A percentile compares a stretch with the other conserved stretches of the same genome.
Conservation (phyloP, 2,797 vertebrate species). For the Amazona ochrocephala region DNA sequence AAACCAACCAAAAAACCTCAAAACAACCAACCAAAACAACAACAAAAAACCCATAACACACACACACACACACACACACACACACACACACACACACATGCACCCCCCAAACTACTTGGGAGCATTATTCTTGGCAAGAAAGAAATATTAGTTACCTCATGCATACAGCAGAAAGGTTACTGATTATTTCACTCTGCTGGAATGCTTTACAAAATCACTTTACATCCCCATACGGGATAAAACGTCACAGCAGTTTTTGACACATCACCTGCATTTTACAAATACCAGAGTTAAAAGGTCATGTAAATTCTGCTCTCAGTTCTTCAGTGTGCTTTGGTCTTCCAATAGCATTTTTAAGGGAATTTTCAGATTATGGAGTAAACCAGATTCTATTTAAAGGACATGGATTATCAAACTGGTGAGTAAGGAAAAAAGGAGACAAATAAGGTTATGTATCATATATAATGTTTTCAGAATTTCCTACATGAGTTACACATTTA, state of each 20-base stretch:
- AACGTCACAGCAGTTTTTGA: conserved; percentile 23
- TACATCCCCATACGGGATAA: conserved; percentile 18
- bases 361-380: neutral
- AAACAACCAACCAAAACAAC: neutral
- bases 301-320: neutral
- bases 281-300: conserved; percentile 7
- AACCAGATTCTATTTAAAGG: neutral
- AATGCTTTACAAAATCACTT: conserved; percentile 53
- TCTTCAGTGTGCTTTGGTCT: neutral
- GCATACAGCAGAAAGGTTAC: conserved; percentile 2
- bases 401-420: neutral
- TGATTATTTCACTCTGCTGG: conserved; percentile 37
- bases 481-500: neutral
- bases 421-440: neutral
- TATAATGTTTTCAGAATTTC: neutral
- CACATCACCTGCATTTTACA: conserved; percentile 40
- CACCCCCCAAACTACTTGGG: neutral
- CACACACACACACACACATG: too few relatives aligned
- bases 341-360: neutral
- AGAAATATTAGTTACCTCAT: neutral
- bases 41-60: neutral
- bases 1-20: neutral
- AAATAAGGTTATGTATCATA: neutral
- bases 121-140: neutral
- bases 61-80: too few relatives aligned